Evolutionary conservation across 2,113 vertebrate species (phyloP).

Genomic region (Alexandromys fortis): DNA sequence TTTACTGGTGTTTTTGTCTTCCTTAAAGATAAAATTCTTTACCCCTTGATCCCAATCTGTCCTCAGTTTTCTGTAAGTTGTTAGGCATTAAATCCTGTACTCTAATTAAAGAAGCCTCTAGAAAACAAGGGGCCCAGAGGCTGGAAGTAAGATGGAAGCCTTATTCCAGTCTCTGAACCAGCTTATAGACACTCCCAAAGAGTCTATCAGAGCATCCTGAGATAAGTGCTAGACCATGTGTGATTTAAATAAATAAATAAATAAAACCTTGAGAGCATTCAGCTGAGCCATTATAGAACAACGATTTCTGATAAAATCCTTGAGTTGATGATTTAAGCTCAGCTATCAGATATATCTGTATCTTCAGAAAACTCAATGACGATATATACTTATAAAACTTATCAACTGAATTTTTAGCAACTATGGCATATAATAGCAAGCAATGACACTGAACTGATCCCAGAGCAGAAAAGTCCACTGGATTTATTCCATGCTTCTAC

Average conservation of each 20-base stretch:
- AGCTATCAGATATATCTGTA: neutral
- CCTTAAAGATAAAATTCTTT: neutral
- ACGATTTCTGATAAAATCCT: neutral
- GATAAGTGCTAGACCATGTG: neutral
- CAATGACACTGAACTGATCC: neutral
- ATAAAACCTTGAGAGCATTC: neutral
- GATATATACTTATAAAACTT: neutral
- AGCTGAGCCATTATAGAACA: neutral
- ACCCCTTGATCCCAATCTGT: neutral
- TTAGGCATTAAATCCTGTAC: neutral
- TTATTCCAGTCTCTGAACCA: neutral
- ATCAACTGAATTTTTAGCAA: neutral
- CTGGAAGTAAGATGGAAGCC: neutral
- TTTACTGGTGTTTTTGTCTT: neutral
- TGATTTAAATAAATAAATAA: neutral
- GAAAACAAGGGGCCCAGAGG: neutral
- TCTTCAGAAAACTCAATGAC: neutral
- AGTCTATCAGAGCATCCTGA: neutral
- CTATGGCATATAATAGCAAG: neutral
- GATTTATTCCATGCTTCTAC: neutral
- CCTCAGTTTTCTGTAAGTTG: conserved; percentile 16
- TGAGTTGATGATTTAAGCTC: neutral
- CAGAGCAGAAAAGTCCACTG: neutral
- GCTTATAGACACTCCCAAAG: neutral
- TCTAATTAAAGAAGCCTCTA: neutral